Conservation (phyloP, 2,113 vertebrate species). For the Eulemur macaco region DNA sequence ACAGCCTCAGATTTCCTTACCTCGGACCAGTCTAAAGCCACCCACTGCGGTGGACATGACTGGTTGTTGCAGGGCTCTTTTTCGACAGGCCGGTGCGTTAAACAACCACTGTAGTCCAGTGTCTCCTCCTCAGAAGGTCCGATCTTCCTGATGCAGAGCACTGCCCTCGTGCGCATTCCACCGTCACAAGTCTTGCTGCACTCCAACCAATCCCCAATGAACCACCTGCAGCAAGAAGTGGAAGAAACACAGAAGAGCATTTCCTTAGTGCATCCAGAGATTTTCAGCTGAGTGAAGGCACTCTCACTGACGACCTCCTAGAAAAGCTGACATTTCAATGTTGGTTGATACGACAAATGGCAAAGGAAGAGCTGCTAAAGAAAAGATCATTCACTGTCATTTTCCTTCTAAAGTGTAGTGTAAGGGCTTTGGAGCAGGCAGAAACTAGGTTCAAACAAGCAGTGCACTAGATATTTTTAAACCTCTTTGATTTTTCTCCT, state of each 20-base stretch:
- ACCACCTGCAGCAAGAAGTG: constrained; percentile 89
- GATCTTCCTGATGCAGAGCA: constrained; percentile 95
- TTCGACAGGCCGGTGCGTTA: constrained; percentile 94
- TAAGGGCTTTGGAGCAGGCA: background rate
- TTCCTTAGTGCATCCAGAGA: constrained; percentile 36
- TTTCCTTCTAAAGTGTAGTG: background rate
- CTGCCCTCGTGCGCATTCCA: constrained; percentile 90
- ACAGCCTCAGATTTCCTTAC: constrained; percentile 82
- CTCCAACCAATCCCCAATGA: constrained; percentile 97
- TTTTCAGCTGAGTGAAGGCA: background rate
- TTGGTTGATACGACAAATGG: background rate
- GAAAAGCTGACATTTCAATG: background rate
- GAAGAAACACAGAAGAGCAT: constrained; percentile 47
- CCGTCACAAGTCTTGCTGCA: constrained; percentile 97
- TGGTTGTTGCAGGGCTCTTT: constrained; percentile 96
- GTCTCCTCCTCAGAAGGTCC: constrained; percentile 96
- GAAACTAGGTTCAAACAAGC: background rate
- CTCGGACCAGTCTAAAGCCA: constrained; percentile 98
- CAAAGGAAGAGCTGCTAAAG: background rate
- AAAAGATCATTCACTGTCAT: background rate
- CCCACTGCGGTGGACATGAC: constrained; percentile 97
- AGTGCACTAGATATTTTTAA: background rate
- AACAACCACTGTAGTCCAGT: constrained; percentile 91
- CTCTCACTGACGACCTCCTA: background rate
- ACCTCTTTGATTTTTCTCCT: background rate